Evolutionary conservation across 2,797 vertebrate species (phyloP), one percentile per base, ranked within the genome.

Genomic region (Karalla daura): DNA sequence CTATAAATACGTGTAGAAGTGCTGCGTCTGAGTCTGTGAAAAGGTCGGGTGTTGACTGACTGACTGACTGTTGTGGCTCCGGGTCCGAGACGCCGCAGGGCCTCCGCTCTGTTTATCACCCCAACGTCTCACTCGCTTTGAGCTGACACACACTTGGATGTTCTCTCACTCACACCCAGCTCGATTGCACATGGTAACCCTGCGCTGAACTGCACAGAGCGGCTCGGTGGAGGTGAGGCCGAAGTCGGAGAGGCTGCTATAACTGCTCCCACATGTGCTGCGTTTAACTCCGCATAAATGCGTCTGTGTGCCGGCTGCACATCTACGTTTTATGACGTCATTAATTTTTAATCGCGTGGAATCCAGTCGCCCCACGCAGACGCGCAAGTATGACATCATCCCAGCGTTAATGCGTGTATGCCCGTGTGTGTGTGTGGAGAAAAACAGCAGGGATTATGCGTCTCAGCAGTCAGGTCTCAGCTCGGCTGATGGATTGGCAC

Each of bases 1-100:
- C 81, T 87, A 89, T 86, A 87, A 89, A 89, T 87, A 87, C n/a
- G 36, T 59, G n/a, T 40, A 62, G 35, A 66, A 78, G 43, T 36
- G 52, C 74, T 62, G 74, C 3, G 58, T 70, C 30, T 51, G 14
- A 63, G 76, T 65, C 68, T 64, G 60, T 37, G 49, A 75, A 83
- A n/a, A 70, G 79, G 67, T 78, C 35, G 43, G n/a, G 61, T 30
- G 81, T 30, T 75, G 83, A 82, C 73, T 70, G 78, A 70, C 63
- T 75, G 83, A 82, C 73, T 70, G 78, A 70, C 63, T 24, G 51
- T 30, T 25, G 64, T 20, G 49, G 30, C 61, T 53, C 37, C 71
- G 60, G 72, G 60, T 70, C 81, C 50, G 49, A 81, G 59, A 51
- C 0, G 41, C 53, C 50, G 25, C 25, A 20, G 35, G 62, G 39